These are phyloP conservation scores for Ptilorrhoa leucosticta DNA, from an alignment of 2,113 vertebrate genomes.

Conservation along the genomic window DNA sequence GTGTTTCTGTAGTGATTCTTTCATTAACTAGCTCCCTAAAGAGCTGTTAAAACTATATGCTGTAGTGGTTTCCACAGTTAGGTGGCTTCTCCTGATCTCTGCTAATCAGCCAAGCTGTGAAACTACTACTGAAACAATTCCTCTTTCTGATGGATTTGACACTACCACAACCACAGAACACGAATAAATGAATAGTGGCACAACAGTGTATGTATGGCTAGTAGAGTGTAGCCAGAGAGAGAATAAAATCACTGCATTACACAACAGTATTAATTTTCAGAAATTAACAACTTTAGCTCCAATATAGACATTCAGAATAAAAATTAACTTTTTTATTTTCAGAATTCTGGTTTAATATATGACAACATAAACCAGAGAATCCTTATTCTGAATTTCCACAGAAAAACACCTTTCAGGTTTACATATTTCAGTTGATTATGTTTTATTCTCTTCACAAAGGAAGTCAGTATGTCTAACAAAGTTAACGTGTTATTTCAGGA, in stretches of 20 bases:
- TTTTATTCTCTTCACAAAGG: background rate
- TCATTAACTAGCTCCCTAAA: conserved; percentile 76
- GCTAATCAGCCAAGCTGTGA: conserved; percentile 72
- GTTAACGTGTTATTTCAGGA: conserved; percentile 1
- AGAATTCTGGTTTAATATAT: background rate
- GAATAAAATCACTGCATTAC: conserved; percentile 33
- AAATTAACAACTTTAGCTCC: conserved; percentile 45
- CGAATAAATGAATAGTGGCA: conserved; percentile 47
- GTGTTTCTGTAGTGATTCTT: conserved; percentile 70
- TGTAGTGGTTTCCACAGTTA: conserved; percentile 65
- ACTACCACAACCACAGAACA: conserved; percentile 56
- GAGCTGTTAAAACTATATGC: conserved; percentile 70
- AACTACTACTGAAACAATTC: conserved; percentile 67
- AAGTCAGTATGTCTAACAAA: background rate
- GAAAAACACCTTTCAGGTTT: background rate
- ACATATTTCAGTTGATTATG: background rate
- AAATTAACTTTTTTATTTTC: background rate
- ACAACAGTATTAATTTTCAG: conserved; percentile 21
- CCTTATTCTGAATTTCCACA: background rate
- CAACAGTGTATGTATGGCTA: background rate
- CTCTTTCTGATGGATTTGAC: conserved; percentile 72
- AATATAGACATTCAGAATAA: background rate
- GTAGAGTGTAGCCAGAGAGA: background rate
- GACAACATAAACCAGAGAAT: background rate
- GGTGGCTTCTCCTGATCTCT: conserved; percentile 68